Base-by-base conservation (phyloP, 2,113 vertebrate genomes). In the Beaufortia kweichowensis region DNA sequence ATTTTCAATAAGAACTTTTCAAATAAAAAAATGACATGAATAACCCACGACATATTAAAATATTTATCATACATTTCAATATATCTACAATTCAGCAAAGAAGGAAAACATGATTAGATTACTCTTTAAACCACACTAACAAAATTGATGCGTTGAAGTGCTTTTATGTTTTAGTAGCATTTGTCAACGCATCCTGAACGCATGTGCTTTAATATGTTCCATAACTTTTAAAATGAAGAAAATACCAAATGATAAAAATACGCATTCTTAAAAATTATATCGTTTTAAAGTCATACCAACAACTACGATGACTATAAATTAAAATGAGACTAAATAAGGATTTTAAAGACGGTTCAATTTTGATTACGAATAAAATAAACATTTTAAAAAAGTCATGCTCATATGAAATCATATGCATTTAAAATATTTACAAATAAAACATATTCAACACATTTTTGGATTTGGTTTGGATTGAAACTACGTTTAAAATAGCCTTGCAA, bases 281-380 rank as follows among this genome's bases (percentile, higher is more conserved):
- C 3, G 48, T 53, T 53, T 53, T 9, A 53, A 53, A 15, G n/a
- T 53, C 31, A n/a, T 15, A 19, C 28, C 46, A 50, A n/a, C 29
- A 53, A 9, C 46, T 17, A 55, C 11, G 53, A 14, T 55, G 12
- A 12, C 26, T 55, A 14, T n/a, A 21, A 21, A 17, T 21, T 53
- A 6, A 6, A 1, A 53, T 21, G 7, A 53, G 46, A 23, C 10
- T n/a, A 53, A 69, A 21, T 23, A 56, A 55, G 26, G 10, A 48
- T 9, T 28, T 29, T 64, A 9, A 39, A 39, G 33, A 64, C 15
- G 35, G 17, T 35, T 28, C 41, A 29, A 29, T 66, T 21, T 53
- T 68, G 66, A 53, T 68, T 68, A 33, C 66, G 43, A 26, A 31
- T 53, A 15, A 53, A 68, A 68, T 14, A 10, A n/a, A 68, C 43